Conservation (phyloP, 2,113 vertebrate genomes). For the Hippocampus guttulatus region DNA sequence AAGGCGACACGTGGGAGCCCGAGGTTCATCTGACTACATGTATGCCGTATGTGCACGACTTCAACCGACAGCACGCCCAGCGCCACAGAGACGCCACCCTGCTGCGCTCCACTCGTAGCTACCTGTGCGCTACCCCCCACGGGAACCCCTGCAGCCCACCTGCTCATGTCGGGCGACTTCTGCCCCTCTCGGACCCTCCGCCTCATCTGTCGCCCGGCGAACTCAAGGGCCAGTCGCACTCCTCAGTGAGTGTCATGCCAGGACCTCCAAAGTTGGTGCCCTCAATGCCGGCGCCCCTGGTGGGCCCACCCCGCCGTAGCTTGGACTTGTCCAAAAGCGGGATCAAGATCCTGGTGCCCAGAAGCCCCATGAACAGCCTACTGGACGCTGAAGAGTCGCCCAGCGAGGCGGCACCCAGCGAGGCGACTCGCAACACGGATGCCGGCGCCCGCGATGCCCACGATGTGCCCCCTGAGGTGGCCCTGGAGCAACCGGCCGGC, state of each 20-base stretch:
- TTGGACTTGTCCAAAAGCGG: constrained; percentile 90
- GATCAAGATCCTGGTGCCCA: constrained; percentile 96
- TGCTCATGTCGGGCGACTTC: constrained; percentile 42
- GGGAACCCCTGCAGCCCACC: constrained; percentile 57
- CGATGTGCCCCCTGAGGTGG: constrained; percentile 85
- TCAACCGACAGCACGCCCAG: constrained; percentile 80
- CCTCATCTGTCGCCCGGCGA: constrained; percentile 9
- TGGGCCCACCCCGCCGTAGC: constrained; percentile 75
- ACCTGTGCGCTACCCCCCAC: constrained; percentile 63
- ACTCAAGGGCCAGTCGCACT: neutral
- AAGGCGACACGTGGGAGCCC: constrained; percentile 95
- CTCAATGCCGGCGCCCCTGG: constrained; percentile 19
- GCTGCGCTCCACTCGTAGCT: constrained; percentile 80
- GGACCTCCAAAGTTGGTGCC: neutral
- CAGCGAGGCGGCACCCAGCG: constrained; percentile 84
- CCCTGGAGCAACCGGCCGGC: constrained; percentile 82
- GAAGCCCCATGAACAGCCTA: constrained; percentile 88
- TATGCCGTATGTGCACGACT: constrained; percentile 88
- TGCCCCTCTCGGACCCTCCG: neutral
- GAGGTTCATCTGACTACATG: constrained; percentile 92
- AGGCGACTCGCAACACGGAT: constrained; percentile 84
- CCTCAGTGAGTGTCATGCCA: neutral
- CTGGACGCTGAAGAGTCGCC: constrained; percentile 84
- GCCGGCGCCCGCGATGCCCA: constrained; percentile 80
- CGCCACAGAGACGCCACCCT: constrained; percentile 73